Evolutionary conservation across 37 sponge, comb jelly and placozoan genomes (phyloP).

Genomic region (Diacarnus erythraeanus): DNA sequence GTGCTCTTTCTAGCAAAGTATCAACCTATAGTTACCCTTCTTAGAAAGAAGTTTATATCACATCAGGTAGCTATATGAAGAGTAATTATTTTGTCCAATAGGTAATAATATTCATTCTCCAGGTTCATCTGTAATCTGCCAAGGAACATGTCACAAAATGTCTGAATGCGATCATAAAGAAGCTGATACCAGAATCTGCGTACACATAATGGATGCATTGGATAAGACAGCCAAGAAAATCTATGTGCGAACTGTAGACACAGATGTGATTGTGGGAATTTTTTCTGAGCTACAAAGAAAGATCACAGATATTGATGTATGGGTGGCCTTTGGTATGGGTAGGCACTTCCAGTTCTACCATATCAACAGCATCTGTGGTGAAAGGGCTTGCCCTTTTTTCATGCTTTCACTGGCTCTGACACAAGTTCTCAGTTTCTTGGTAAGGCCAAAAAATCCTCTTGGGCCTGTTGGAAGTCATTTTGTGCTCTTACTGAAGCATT

Average conservation of each 20-base stretch:
- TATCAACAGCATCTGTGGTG: not conserved
- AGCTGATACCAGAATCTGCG: slow-evolving; percentile 4
- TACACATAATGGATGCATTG: slow-evolving; percentile 9
- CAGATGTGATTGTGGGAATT: slow-evolving; percentile 5
- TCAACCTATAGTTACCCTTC: not conserved
- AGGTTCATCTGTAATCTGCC: not conserved
- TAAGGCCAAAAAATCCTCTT: not conserved
- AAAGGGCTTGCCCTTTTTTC: not conserved
- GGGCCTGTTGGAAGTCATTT: not conserved
- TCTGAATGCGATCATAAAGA: slow-evolving; percentile 12
- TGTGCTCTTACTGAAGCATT: not conserved
- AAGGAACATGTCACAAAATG: not conserved
- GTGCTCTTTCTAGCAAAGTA: not conserved
- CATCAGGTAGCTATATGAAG: not conserved
- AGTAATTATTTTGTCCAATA: too few relatives aligned
- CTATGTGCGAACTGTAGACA: slow-evolving; percentile 9
- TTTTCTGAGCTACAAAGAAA: not conserved
- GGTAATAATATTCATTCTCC: not conserved
- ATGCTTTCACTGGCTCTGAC: not conserved
- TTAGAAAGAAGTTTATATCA: not conserved
- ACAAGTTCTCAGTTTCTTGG: slow-evolving; percentile 1
- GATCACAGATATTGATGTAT: not conserved
- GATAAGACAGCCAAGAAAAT: not conserved
- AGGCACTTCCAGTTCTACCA: not conserved
- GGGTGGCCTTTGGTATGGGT: slow-evolving; percentile 2